Base-by-base conservation (phyloP, 2,888 invertebrate species). In the Cetonia aurata region DNA sequence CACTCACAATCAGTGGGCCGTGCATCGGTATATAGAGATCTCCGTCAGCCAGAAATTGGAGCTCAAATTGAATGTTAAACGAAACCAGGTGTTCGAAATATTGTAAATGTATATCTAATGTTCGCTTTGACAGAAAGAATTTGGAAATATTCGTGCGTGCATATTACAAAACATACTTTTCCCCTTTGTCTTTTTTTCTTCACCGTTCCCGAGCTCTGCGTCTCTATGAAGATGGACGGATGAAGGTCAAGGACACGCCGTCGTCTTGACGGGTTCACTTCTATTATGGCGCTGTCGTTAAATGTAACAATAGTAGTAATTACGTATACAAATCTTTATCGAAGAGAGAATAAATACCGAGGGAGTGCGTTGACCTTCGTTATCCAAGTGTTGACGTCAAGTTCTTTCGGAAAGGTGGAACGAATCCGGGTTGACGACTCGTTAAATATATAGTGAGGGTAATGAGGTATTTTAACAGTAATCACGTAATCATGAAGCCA, bases 71-170 rank as follows among this genome's bases (percentile, higher is more conserved):
- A 50, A 50, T 57, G 42, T 57, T 57, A 57, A 57, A 57, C 41
- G 57, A 57, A 57, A 57, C 53, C 57, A 57, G 57, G 57, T 57
- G 57, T 41, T 57, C 41, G 57, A 57, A 41, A 57, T 57, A 57
- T 57, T 57, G 57, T 57, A 57, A 53, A 53, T 57, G 57, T 57
- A 41, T 57, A 57, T 57, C 57, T 57, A 57, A 57, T 42, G 41
- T 41, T 41, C 37, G 41, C 41, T 57, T 57, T 57, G 57, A 57
- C 57, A 57, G 57, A 41, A 37, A 13, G 37, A 57, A 41, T 41
- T 17, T 57, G 41, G 17, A 15, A 42, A 41, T 37, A 57, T 53
- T 53, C 53, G 53, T 53, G 53, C 53, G 17, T 53, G 53, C 25
- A n/a, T 25, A 3, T 25, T 25, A 25, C 3, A 3, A 25, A 3